A percentile compares a stretch with the other conserved stretches of the same genome.
These are phyloP conservation scores for Euborellia annulipes DNA, from an alignment of 1,140 invertebrate genomes.

Conservation along the genomic window DNA sequence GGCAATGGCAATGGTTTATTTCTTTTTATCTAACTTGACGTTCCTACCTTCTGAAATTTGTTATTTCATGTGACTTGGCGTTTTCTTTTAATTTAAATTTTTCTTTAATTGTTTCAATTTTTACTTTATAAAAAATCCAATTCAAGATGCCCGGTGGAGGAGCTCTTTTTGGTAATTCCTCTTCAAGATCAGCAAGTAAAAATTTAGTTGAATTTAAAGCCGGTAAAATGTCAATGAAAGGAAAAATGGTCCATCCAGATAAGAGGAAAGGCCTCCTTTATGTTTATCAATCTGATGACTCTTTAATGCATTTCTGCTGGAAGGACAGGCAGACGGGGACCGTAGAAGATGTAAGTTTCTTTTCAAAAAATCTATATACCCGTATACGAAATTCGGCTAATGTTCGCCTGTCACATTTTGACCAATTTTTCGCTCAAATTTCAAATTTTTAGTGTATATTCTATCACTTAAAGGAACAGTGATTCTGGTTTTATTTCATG, in stretches of 20 bases:
- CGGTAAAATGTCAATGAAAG: constrained; percentile 91
- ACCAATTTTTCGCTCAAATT: too few species aligned
- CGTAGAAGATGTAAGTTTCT: constrained; percentile 57
- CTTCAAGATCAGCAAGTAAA: constrained; percentile 60
- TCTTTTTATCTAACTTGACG: background rate
- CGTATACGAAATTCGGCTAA: too few species aligned
- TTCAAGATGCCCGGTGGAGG: constrained; percentile 37
- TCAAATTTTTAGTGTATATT: too few species aligned
- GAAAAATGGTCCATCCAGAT: constrained; percentile 88
- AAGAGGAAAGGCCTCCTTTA: constrained; percentile 89
- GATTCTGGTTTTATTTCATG: too few species aligned
- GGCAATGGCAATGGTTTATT: too few species aligned
- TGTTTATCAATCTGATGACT: constrained; percentile 90
- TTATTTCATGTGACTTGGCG: too few species aligned
- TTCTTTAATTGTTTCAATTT: background rate
- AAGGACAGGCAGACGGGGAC: constrained; percentile 71
- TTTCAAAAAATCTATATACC: too few species aligned
- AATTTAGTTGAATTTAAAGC: constrained; percentile 91
- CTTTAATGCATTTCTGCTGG: constrained; percentile 96
- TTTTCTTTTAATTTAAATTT: too few species aligned
- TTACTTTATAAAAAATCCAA: background rate
- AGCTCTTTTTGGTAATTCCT: constrained; percentile 54
- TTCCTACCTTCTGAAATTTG: too few species aligned
- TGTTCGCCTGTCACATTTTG: too few species aligned
- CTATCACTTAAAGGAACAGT: too few species aligned